Evolutionary conservation across 2,888 invertebrate species (phyloP).

Genomic region (Diogma glabrata): DNA sequence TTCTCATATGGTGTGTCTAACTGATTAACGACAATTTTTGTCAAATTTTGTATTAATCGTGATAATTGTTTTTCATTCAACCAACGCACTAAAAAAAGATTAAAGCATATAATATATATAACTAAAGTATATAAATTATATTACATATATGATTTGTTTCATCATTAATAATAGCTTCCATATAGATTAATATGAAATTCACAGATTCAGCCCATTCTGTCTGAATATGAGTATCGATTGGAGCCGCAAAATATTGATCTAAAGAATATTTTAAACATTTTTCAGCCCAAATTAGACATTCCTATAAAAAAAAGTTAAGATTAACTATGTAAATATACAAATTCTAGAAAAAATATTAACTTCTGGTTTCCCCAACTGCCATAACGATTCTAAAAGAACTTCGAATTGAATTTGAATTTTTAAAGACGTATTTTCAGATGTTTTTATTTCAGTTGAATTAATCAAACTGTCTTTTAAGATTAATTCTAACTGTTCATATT

Average conservation of each 20-base stretch:
- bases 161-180: conserved; percentile 41
- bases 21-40: conserved; percentile 65
- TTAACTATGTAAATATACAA: background rate
- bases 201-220: conserved; percentile 40
- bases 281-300: conserved; percentile 68
- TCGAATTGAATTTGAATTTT: conserved; percentile 25
- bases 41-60: conserved; percentile 60
- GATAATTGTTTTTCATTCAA: conserved; percentile 42
- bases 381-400: conserved; percentile 53
- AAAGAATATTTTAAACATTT: conserved; percentile 63
- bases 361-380: conserved; percentile 46
- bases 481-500: conserved; percentile 51
- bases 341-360: conserved; percentile 10
- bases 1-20: conserved; percentile 52
- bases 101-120: background rate
- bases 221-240: conserved; percentile 30
- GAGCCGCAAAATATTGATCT: conserved; percentile 44
- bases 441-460: conserved; percentile 26
- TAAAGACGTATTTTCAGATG: conserved; percentile 21
- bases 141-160: conserved; percentile 42
- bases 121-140: conserved; percentile 13
- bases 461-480: conserved; percentile 45
- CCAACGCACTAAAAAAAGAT: conserved; percentile 34
- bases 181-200: conserved; percentile 33
- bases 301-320: conserved; percentile 22